A percentile compares a stretch with the other conserved stretches of the same genome.
phyloP scores from a whole-genome alignment of 2,888 invertebrate species.

The Agrochola macilenta region DNA sequence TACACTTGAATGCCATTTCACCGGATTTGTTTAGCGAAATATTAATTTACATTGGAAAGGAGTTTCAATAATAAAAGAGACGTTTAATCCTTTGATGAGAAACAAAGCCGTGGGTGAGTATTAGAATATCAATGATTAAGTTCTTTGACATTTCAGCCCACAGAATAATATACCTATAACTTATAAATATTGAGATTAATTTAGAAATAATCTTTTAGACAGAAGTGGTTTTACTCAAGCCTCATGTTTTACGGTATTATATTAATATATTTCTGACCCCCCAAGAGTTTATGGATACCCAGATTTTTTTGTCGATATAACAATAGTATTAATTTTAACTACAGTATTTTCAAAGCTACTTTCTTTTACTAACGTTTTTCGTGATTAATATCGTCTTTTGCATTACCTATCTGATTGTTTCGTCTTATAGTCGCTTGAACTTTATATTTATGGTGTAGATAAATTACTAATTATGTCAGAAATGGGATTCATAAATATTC shows the following conservation, averaged over 20 bases:
- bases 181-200: not conserved
- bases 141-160: slow-evolving; percentile 33
- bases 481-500: not conserved
- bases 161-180: not conserved
- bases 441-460: not conserved
- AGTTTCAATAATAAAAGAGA: slow-evolving; percentile 12
- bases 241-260: not conserved
- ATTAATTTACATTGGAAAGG: slow-evolving; percentile 28
- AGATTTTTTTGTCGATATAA: no score
- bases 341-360: not conserved
- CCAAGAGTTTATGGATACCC: not conserved
- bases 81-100: slow-evolving; percentile 19
- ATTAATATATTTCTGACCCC: not conserved
- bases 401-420: not conserved
- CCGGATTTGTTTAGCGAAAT: slow-evolving; percentile 33
- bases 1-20: slow-evolving; percentile 40
- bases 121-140: slow-evolving; percentile 20
- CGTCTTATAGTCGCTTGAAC: not conserved
- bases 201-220: not conserved
- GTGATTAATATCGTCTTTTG: not conserved
- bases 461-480: not conserved
- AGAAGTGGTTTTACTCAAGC: not conserved
- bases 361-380: not conserved
- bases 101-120: slow-evolving; percentile 17
- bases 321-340: not conserved